phyloP scores from a whole-genome alignment of 2,888 invertebrate genomes.

The Diarsia mendica region DNA sequence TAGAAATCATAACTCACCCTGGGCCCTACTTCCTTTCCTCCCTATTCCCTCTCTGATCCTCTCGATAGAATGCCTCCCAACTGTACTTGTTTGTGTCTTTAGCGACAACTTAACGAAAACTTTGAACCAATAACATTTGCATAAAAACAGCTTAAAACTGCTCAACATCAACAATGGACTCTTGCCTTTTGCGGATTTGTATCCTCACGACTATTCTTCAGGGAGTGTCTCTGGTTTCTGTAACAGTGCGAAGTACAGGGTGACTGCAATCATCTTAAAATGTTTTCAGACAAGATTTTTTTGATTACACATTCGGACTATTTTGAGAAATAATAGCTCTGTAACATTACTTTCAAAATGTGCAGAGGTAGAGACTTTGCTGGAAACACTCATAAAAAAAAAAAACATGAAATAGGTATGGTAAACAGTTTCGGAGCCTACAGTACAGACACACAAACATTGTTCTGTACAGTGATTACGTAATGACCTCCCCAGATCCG shows the following conservation, averaged over 20 bases:
- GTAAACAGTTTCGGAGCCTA: not conserved
- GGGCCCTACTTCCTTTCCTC: conserved; percentile 26
- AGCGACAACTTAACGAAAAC: conserved; percentile 59
- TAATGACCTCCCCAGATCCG: conserved; percentile 53
- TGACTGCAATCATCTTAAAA: not conserved
- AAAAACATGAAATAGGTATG: not conserved
- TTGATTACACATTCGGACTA: no score
- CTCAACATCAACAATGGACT: conserved; percentile 53
- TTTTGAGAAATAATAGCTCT: no score
- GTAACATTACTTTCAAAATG: not conserved
- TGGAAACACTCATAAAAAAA: not conserved
- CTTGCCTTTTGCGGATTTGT: conserved; percentile 16
- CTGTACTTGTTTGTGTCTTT: conserved; percentile 52
- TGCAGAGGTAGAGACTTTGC: not conserved
- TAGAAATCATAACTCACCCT: conserved; percentile 25
- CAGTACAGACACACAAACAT: conserved; percentile 26
- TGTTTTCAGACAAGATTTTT: not conserved
- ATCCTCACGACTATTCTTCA: conserved; percentile 8
- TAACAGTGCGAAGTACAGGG: not conserved
- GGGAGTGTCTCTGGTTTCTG: not conserved
- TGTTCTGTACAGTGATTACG: conserved; percentile 45
- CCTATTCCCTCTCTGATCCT: conserved; percentile 21
- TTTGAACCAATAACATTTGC: conserved; percentile 66
- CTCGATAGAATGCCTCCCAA: conserved; percentile 39
- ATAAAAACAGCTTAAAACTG: conserved; percentile 67